phyloP scores from a whole-genome alignment of 2,888 invertebrate genomes.

The Bombyx huttoni region DNA sequence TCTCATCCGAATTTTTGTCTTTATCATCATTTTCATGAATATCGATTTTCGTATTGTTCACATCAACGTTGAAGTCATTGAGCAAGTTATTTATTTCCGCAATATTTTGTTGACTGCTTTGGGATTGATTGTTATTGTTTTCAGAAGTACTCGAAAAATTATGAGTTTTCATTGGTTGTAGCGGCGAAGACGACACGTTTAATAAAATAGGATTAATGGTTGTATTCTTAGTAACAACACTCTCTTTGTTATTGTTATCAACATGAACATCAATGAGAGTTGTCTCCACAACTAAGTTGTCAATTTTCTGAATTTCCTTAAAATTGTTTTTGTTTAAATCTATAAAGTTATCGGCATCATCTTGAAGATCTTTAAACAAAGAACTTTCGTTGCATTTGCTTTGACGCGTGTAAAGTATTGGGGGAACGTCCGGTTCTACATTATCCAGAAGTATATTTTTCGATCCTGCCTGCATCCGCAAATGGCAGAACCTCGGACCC shows the following conservation, averaged over 20 bases:
- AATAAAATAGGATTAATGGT: conserved; percentile 54
- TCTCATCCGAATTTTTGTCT: conserved; percentile 21
- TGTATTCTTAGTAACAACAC: conserved; percentile 28
- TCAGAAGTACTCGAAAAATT: conserved; percentile 56
- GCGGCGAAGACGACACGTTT: conserved; percentile 60
- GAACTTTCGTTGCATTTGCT: conserved; percentile 61
- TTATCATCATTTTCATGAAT: conserved; percentile 21
- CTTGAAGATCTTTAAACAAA: conserved; percentile 56
- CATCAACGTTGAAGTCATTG: conserved; percentile 43
- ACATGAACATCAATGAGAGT: conserved; percentile 62
- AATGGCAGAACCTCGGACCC: conserved; percentile 83
- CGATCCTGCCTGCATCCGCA: conserved; percentile 82
- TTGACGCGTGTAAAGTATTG: conserved; percentile 79
- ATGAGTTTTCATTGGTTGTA: conserved; percentile 63
- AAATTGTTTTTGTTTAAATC: conserved; percentile 40
- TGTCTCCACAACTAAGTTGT: conserved; percentile 52
- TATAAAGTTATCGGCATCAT: conserved; percentile 51
- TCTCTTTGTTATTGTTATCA: conserved; percentile 54
- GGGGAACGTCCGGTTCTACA: conserved; percentile 79
- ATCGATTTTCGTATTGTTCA: conserved; percentile 34
- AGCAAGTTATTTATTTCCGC: conserved; percentile 51
- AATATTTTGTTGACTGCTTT: conserved; percentile 45
- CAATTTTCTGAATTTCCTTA: conserved; percentile 31
- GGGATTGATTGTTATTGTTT: conserved; percentile 51
- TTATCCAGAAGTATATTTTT: conserved; percentile 87